Evolutionary conservation across 2,797 vertebrate genomes (phyloP), one percentile per base, ranked within the genome.

Genomic region (Pelodytes ibericus): DNA sequence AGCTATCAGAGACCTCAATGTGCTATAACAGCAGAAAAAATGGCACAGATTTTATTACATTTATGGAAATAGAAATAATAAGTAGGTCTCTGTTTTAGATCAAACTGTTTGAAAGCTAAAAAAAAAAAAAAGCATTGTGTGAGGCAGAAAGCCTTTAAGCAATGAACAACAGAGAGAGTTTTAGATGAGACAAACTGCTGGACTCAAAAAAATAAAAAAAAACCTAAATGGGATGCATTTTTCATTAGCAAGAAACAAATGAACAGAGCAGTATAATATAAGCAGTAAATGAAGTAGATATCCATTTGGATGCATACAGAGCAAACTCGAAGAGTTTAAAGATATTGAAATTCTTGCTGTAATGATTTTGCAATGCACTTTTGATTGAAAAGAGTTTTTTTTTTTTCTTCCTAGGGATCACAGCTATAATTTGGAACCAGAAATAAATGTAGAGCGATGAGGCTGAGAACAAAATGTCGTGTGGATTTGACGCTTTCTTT

Each of bases 171-270:
- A 13, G 15, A 27, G 4, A 0, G 15, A 22, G 33, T 65, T 41
- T 75, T 44, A 69, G 44, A 31, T 61, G 30, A 49, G 49, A 62
- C 16, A 68, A 51, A 68, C 30, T 15, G 25, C 65, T 20, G 8
- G 30, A 41, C 47, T 36, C 51, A 41, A 27, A 24, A 27, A 26
- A 24, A 49, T 36, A 36, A 30, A 65, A 62, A 33, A 25, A 3
- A 31, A 59, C 16, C 22, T 7, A 10, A 1, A 11, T 69, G 39
- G 15, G 56, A 61, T 62, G 41, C 41, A 62, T 69, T 61, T 68
- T 69, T 62, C 57, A 68, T 75, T 57, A 61, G 64, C 22, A 3
- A 36, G 63, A 67, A 20, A 67, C 71, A 65, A 65, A 73, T 57
- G 61, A 67, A 74, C 26, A 49, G 26, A 20, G 27, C 36, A 61